Base-by-base conservation (phyloP, 2,797 vertebrate genomes). In the Malacoraja senta region DNA sequence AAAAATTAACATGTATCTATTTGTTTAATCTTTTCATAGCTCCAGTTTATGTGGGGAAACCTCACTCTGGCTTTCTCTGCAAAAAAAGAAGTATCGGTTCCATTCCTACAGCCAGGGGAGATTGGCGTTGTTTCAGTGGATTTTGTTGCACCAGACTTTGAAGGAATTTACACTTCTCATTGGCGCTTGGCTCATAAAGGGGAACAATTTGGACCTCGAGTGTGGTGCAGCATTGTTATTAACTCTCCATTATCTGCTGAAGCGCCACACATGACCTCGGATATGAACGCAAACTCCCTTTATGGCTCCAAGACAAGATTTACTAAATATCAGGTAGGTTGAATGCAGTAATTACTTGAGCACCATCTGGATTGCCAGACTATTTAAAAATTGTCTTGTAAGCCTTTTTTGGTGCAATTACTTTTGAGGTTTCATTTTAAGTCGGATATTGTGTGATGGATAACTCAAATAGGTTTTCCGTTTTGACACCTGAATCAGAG, bases 31-130 rank as follows among this genome's bases (percentile, higher is more conserved):
- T 77, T 88, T 63, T 90, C 13, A 93, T 96, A 99, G 99, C 97
- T 99, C 95, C 98, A 98, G 95, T 98, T 99, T 95, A 99, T 99
- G 98, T 99, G 99, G 99, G 99, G 99, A 92, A 99, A 99, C 95
- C 96, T 99, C 94, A 97, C 97, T 29, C 96, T 98, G 96, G 98
- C 97, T 32, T 98, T 97, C 92, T 95, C 97, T 93, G 98, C 97
- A 77, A 97, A 96, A 93, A 97, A 97, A 94, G 98, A 98, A 94
- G 98, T 99, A 94, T 95, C 97, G 4, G 98, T 98, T 94, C 99
- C 99, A 91, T 96, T 96, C 94, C 96, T 99, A 94, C 97, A 97
- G 93, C 97, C 98, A 0, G 98, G 98, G 93, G 98, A 99, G 88
- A 97, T 98, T 93, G 98, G 98, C 35, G 96, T 98, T 94, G 97